Evolutionary conservation across 2,113 vertebrate species (phyloP), one percentile per base, ranked within the genome.

Genomic region (Anolis carolinensis): DNA sequence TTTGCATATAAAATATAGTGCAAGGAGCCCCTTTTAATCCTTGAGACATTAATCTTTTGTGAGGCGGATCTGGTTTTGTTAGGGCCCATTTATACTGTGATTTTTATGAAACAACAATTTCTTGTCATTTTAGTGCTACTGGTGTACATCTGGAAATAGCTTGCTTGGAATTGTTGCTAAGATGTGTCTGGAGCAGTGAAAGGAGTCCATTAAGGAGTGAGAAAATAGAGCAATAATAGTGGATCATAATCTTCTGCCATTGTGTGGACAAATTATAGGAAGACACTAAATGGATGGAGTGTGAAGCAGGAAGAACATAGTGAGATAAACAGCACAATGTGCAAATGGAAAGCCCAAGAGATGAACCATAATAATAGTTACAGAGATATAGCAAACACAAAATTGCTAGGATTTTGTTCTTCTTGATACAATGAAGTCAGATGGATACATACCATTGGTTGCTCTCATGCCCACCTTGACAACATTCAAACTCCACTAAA

Each of bases 211-310:
- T 86, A 81, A 81, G 70, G n/a, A 72, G 39, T 74, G 59, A 14
- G 16, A 36, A 81, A 86, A 86, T 20, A 63, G 59, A 30, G 25
- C 5, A 30, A 86, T 86, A 74, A 67, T 27, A 65, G 85, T 81
- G 71, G 79, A 83, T 83, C 52, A 75, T 83, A 83, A 86, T 86
- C 78, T 86, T 67, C 68, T 80, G n/a, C 78, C 71, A 74, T 81
- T 74, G 77, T 81, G 68, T 36, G 79, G 70, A 63, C 36, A 80
- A 86, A 86, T 86, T 72, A 79, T 72, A 78, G 68, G 59, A 74
- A 86, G n/a, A 63, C 70, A 73, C 52, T 48, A 50, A 86, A 86
- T 7, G 9, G 79, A 74, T 72, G 36, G 78, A 34, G 30, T 74
- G 84, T 27, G 78, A 81, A 74, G 39, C 59, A 79, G 75, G 16